Evolutionary conservation across 2,888 invertebrate genomes (phyloP), one percentile per base, ranked within the genome.

Genomic region (Eurytoma adleriae): DNA sequence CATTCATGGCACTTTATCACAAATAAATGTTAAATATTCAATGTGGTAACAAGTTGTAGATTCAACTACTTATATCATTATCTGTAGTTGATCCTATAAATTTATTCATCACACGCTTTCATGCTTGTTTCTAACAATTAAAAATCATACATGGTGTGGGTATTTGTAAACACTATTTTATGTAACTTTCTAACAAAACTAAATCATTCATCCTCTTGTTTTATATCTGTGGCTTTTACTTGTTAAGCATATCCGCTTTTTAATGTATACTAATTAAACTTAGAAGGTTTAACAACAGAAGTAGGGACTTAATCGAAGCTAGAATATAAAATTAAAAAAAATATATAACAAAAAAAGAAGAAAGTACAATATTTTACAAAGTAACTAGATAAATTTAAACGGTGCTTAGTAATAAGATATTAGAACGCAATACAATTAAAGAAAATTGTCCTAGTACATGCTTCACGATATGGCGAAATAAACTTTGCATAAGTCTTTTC

Each of bases 1-100:
- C 70, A 66, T 64, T 74, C 56, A 52, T 74, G 59, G 59, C 67
- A 81, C 78, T 83, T 76, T 80, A 70, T 61, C 7, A 16, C 27
- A 57, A 48, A 62, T 16, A 66, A 56, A 18, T 56, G 20, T 52
- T 54, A 5, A 71, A 13, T 7, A 12, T 40, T 40, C 40, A 48
- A 73, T 77, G 40, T 68, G 30, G 66, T 5, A 74, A 40, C 0
- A 40, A 50, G 16, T 59, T 18, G 14, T 48, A 20, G 13, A 18
- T 27, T 24, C 48, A 57, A 16, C 48, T n/a, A 56, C 27, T 20
- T 61, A 14, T 13, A 54, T 40, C 50, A 40, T 57, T 54, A 54
- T n/a, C 13, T 54, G 16, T 54, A 54, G 54, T 24, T 72, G 16
- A 67, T 24, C 30, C 71, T 7, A 50, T 24, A 18, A 66, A 61